These are phyloP conservation scores for Diabrotica balteata DNA, from an alignment of 2,888 invertebrate genomes.

Conservation along the genomic window DNA sequence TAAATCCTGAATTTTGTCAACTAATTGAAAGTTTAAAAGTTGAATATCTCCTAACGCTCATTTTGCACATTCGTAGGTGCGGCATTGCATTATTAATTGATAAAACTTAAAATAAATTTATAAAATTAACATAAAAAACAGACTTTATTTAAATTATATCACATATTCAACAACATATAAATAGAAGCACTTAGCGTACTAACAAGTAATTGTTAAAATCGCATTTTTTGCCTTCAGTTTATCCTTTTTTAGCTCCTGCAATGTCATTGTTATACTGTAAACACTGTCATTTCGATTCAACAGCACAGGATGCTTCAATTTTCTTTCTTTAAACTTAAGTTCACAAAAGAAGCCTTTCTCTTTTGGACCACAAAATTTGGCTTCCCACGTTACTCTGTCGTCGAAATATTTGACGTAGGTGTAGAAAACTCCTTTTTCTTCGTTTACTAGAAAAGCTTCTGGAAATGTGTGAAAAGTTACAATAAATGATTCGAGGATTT, in stretches of 20 bases:
- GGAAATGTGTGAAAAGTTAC: constrained; percentile 47
- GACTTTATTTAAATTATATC: no score
- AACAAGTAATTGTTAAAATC: constrained; percentile 45
- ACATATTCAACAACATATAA: no score
- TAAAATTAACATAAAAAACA: no score
- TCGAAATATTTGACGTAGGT: constrained; percentile 34
- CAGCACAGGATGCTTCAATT: constrained; percentile 41
- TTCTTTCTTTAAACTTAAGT: constrained; percentile 46
- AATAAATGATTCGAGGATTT: constrained; percentile 41
- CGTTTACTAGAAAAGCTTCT: constrained; percentile 45
- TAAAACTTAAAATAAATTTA: no score
- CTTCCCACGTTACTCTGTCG: constrained; percentile 44
- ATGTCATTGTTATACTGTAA: constrained; percentile 40
- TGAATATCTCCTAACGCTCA: no score
- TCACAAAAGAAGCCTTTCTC: constrained; percentile 48
- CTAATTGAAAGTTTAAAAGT: no score
- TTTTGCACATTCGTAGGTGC: no score
- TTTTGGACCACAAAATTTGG: constrained; percentile 47
- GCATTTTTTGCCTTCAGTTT: constrained; percentile 50
- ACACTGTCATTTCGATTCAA: constrained; percentile 40
- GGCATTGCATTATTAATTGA: no score
- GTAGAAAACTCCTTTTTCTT: constrained; percentile 47
- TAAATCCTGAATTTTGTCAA: no score
- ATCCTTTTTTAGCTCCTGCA: constrained; percentile 46
- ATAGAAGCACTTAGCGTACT: background rate